These are phyloP conservation scores for Scolopax bukidnonensis DNA, from an alignment of 2,797 vertebrate genomes.

Conservation along the genomic window DNA sequence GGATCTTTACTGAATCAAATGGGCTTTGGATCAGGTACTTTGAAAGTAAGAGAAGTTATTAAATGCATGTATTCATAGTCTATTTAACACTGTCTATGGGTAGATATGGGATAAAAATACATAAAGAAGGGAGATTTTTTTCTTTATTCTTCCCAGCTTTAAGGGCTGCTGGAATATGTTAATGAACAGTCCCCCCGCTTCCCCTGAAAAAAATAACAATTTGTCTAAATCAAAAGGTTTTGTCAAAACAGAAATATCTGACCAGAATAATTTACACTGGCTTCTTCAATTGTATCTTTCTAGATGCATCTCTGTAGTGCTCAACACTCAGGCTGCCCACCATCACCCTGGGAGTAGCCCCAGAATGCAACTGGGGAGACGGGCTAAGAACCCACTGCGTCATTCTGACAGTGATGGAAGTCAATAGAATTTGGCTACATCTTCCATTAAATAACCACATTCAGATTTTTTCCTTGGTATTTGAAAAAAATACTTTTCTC, in stretches of 20 bases:
- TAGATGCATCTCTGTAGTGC: background rate
- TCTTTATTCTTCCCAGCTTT: background rate
- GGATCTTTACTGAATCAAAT: constrained; percentile 17
- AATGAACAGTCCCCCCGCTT: background rate
- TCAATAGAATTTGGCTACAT: background rate
- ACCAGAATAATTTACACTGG: background rate
- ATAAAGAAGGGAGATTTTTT: background rate
- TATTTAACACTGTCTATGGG: background rate
- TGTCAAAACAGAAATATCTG: background rate
- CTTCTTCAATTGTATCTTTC: background rate
- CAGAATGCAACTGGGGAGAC: background rate
- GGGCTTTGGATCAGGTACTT: constrained; percentile 7
- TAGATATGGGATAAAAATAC: background rate
- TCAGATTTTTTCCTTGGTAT: background rate
- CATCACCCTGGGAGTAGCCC: background rate
- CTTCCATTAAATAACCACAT: background rate
- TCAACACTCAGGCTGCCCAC: background rate
- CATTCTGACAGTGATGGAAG: background rate
- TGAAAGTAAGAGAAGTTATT: background rate
- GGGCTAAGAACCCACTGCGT: background rate
- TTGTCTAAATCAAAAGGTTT: background rate
- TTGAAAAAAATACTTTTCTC: background rate
- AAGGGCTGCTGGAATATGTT: background rate
- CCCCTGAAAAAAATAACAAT: accelerated
- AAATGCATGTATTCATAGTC: background rate